These are phyloP conservation scores for Eurytoma californica DNA, from an alignment of 2,888 invertebrate genomes.

Conservation along the genomic window DNA sequence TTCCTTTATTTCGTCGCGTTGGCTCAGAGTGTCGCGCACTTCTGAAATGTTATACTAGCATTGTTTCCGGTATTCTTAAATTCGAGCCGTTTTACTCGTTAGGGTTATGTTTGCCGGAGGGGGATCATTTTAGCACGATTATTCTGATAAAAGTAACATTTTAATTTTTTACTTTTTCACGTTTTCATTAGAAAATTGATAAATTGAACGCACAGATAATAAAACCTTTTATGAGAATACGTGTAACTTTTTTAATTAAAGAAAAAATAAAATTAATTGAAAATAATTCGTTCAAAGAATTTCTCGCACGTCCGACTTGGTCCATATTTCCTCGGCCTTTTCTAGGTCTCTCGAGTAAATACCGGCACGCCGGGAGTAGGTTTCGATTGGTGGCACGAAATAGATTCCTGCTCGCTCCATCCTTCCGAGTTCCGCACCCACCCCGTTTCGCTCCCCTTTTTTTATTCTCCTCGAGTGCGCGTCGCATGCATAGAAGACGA, in stretches of 20 bases:
- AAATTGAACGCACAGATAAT: too few species aligned
- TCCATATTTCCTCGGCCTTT: conserved; percentile 53
- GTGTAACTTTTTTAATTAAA: not conserved
- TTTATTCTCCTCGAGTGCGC: conserved; percentile 5
- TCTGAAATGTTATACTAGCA: not conserved
- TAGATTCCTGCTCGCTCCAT: conserved; percentile 49
- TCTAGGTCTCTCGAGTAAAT: conserved; percentile 57
- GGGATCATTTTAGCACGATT: too few species aligned
- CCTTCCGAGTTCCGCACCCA: not conserved
- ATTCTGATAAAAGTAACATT: too few species aligned
- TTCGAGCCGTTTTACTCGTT: conserved; percentile 25
- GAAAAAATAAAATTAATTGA: not conserved
- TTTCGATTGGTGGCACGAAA: conserved; percentile 51
- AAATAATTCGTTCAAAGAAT: not conserved
- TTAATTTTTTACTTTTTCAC: too few species aligned
- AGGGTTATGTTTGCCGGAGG: not conserved
- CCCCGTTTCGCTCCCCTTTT: conserved; percentile 1
- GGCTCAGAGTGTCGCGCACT: not conserved
- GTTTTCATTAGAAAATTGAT: too few species aligned
- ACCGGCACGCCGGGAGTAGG: conserved; percentile 36
- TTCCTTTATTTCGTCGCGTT: not conserved
- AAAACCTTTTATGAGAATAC: not conserved
- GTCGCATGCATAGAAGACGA: conserved; percentile 11
- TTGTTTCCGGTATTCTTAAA: conserved; percentile 30
- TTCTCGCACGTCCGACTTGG: conserved; percentile 34